Evolutionary conservation across 2,113 vertebrate species (phyloP).

Genomic region (Cavia porcellus): DNA sequence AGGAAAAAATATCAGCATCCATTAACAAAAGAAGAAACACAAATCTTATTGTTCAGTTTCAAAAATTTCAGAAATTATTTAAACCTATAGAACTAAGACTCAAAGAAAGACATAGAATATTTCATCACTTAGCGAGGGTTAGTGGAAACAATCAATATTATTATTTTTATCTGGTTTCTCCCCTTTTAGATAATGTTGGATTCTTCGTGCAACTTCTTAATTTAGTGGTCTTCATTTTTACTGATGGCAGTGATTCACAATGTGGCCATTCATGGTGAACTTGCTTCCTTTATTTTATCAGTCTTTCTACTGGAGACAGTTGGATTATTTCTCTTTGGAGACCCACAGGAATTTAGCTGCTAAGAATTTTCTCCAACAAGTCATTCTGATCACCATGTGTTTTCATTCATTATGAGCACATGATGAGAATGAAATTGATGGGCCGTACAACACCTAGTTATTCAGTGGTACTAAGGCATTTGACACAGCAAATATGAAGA

Average conservation of each 20-base stretch:
- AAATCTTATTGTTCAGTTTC: background rate
- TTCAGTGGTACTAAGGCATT: background rate
- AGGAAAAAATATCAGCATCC: background rate
- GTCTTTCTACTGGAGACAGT: background rate
- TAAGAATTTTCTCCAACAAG: background rate
- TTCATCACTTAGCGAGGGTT: background rate
- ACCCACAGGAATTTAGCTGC: background rate
- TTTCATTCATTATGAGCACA: background rate
- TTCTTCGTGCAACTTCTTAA: fast-evolving
- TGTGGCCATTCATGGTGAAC: no score
- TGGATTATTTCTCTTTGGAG: background rate
- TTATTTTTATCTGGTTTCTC: background rate
- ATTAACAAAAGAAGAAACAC: background rate
- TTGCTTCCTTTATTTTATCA: background rate
- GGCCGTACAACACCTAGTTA: background rate
- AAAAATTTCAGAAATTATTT: background rate
- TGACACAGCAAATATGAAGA: background rate
- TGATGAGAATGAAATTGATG: background rate
- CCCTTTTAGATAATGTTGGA: background rate
- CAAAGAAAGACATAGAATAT: background rate
- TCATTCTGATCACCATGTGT: background rate
- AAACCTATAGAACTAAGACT: background rate
- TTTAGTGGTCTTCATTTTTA: background rate
- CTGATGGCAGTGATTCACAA: background rate
- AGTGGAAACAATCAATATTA: background rate